Conservation (phyloP, 1,140 invertebrate genomes). For the Sycophaga agraensis region DNA sequence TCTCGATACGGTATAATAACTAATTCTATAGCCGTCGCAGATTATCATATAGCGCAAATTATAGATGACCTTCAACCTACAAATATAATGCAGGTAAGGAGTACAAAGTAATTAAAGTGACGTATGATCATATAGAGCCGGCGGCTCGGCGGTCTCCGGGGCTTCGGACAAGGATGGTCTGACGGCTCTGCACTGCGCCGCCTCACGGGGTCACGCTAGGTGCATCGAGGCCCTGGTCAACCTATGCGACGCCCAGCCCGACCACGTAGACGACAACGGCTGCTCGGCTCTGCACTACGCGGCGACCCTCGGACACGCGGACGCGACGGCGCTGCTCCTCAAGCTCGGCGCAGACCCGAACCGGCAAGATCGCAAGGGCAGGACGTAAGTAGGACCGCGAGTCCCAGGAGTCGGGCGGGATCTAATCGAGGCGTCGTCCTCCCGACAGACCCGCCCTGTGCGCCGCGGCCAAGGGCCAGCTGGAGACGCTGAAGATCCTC, state of each 20-base stretch:
- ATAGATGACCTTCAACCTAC: too few species aligned
- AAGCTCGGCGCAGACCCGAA: constrained; percentile 88
- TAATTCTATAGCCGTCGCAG: too few species aligned
- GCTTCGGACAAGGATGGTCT: constrained; percentile 70
- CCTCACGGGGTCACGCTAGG: constrained; percentile 89
- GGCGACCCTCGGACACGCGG: constrained; percentile 91
- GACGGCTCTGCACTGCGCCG: constrained; percentile 92
- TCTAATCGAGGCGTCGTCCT: too few species aligned
- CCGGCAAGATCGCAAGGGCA: constrained; percentile 87
- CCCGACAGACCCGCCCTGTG: constrained; percentile 71
- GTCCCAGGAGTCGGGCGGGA: too few species aligned
- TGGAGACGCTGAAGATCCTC: constrained; percentile 78
- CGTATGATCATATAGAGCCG: too few species aligned
- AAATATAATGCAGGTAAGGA: too few species aligned
- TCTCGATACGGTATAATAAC: too few species aligned
- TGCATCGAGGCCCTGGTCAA: constrained; percentile 88
- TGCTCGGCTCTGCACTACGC: constrained; percentile 96
- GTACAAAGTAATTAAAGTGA: too few species aligned
- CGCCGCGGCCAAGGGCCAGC: constrained; percentile 94
- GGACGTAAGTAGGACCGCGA: too few species aligned
- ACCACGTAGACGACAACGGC: constrained; percentile 82
- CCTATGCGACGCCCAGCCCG: constrained; percentile 84
- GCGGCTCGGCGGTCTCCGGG: constrained; percentile 50
- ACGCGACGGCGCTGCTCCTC: constrained; percentile 86
- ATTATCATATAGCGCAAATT: too few species aligned